Evolutionary conservation across 2,888 invertebrate genomes (phyloP).

Genomic region (Clepsis dumicolana): DNA sequence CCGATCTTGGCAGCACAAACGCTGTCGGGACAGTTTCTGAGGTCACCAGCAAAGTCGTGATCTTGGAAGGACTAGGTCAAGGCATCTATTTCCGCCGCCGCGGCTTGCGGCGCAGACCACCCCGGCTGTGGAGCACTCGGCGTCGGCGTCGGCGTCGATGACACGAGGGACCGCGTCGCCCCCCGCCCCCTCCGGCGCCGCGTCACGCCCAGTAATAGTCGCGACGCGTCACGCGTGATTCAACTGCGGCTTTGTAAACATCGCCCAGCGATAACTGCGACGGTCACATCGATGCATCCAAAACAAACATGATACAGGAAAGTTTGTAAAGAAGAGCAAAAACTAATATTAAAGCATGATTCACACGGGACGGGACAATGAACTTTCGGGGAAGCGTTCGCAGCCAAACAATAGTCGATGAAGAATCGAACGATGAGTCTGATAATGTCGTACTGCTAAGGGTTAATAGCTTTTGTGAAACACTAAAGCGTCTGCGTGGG

Average conservation of each 20-base stretch:
- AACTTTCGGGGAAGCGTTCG: background rate
- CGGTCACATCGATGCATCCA: slow-evolving; percentile 11
- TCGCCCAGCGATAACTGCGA: background rate
- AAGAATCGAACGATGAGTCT: background rate
- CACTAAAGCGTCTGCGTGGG: background rate
- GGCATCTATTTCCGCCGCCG: slow-evolving; percentile 8
- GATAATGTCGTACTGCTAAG: slow-evolving; percentile 3
- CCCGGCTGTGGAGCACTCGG: background rate
- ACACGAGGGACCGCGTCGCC: slow-evolving; percentile 17
- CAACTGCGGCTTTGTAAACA: slow-evolving; percentile 13
- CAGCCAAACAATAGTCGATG: slow-evolving; percentile 17
- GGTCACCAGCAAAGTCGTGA: slow-evolving; percentile 21
- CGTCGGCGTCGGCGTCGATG: background rate
- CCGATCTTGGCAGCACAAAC: background rate
- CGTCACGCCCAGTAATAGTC: slow-evolving; percentile 25
- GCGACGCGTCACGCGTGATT: slow-evolving; percentile 27
- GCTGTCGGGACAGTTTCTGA: background rate
- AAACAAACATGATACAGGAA: slow-evolving; percentile 19
- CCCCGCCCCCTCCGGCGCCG: background rate
- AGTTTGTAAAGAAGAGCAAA: slow-evolving; percentile 10
- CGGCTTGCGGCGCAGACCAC: background rate
- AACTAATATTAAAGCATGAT: slow-evolving; percentile 14
- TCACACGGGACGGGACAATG: slow-evolving; percentile 22
- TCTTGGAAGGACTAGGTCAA: slow-evolving; percentile 31
- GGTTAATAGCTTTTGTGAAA: background rate